Conservation (phyloP, 2,888 invertebrate species). For the Drosophila bunnanda region DNA sequence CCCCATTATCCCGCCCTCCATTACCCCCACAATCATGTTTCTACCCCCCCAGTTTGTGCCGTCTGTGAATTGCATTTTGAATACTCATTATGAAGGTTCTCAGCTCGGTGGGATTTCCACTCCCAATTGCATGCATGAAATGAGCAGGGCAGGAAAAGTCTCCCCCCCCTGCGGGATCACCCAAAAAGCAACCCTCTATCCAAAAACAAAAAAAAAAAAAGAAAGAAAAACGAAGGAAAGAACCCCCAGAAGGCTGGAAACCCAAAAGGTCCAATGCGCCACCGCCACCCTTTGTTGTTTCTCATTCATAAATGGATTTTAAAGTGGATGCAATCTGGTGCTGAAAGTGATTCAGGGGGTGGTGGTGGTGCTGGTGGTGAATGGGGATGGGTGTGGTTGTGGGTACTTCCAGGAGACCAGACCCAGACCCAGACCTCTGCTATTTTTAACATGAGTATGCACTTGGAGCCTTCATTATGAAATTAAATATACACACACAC, state of each 20-base stretch:
- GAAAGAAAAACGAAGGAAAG: not conserved
- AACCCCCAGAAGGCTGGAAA: conserved; percentile 22
- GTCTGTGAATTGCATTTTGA: conserved; percentile 42
- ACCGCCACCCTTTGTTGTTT: conserved; percentile 43
- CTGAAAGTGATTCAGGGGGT: conserved; percentile 23
- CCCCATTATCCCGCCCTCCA: conserved; percentile 7
- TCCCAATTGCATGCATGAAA: conserved; percentile 32
- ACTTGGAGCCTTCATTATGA: conserved; percentile 68
- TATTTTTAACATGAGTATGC: conserved; percentile 60
- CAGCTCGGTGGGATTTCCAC: conserved; percentile 8
- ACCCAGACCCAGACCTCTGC: conserved; percentile 25
- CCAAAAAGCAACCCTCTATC: conserved; percentile 33
- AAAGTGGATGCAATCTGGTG: conserved; percentile 70
- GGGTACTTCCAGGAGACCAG: conserved; percentile 5
- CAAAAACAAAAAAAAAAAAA: conserved; percentile 16
- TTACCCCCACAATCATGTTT: conserved; percentile 7
- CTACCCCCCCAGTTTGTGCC: conserved; percentile 2
- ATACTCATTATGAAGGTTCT: conserved; percentile 38
- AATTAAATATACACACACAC: conserved; percentile 60
- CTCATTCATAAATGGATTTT: conserved; percentile 75
- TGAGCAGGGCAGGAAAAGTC: conserved; percentile 24
- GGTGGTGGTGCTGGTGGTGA: not conserved
- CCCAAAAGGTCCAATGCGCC: conserved; percentile 20
- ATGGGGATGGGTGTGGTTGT: not conserved
- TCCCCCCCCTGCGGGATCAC: conserved; percentile 5